Conservation (phyloP, 2,797 vertebrate species). For the Thamnophis elegans region DNA sequence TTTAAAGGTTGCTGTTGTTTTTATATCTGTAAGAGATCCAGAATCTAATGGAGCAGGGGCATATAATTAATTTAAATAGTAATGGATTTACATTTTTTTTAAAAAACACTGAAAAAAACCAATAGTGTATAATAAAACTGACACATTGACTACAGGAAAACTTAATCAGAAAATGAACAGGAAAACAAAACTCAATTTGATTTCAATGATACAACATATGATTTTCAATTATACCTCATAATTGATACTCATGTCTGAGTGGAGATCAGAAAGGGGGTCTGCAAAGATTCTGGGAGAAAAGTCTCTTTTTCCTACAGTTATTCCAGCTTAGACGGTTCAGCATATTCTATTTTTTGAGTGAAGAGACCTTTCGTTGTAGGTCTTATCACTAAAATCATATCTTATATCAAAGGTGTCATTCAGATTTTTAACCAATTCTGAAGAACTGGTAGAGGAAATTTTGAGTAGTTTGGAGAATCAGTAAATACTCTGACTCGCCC, state of each 20-base stretch:
- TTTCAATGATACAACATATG: not conserved
- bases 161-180: not conserved
- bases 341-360: not conserved
- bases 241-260: not conserved
- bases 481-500: too few relatives aligned
- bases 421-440: too few relatives aligned
- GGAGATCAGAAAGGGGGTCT: not conserved
- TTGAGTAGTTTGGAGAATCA: too few relatives aligned
- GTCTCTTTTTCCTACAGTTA: not conserved
- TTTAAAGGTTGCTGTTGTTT: not conserved
- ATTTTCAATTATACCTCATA: not conserved
- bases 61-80: not conserved
- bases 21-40: not conserved
- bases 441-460: too few relatives aligned
- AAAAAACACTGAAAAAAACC: not conserved
- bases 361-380: not conserved
- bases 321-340: not conserved
- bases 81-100: not conserved
- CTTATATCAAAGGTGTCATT: not conserved
- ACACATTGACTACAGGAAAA: too few relatives aligned
- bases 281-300: not conserved
- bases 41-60: not conserved
- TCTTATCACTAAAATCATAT: not conserved
- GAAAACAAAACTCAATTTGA: not conserved
- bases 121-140: not conserved